Base-by-base conservation (phyloP, 2,888 invertebrate species). In the Hetaerina titia region DNA sequence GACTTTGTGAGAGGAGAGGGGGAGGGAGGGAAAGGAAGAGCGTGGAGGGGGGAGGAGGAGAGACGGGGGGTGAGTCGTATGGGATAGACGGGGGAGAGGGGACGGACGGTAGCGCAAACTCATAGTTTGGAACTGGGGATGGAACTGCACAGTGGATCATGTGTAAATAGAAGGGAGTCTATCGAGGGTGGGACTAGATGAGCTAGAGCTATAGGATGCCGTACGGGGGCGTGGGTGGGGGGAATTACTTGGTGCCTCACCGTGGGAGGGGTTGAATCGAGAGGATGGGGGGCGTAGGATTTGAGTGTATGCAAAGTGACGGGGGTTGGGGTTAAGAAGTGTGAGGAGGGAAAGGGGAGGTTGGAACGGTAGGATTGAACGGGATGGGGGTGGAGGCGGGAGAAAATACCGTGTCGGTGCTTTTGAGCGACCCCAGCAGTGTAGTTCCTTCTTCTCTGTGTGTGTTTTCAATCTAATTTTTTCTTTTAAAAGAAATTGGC, bases 401-500 rank as follows among this genome's bases (percentile, higher is more conserved):
- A 69, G 69, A 69, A 13, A 15, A 15, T 31, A 31, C 81, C 81
- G 25, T 81, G 81, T 81, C 81, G 81, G 81, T 81, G 22, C 81
- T 81, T 81, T 81, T n/a, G 31, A 81, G 25, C 81, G 69, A 69
- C 81, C 81, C 81, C 22, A 69, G 9, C 69, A n/a, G n/a, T 69
- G 69, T 45, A 45, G 45, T 69, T 69, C 74, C 7, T 25, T 74
- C 74, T 74, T 74, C 81, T 6, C 31, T 31, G 81, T 31, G n/a
- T 81, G 81, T 31, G 25, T 25, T 31, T 81, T 31, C 31, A 31
- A 31, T 31, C 25, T 15, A 81, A 6, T 31, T 31, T 31, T 81
- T 31, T 81, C n/a, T 69, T 69, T 19, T 69, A 69, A 31, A 81
- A 81, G 81, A 81, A 81, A 81, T 81, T 81, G 81, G 81, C 81